Percentiles rank a stretch among this genome's conserved stretches.
Evolutionary conservation across 2,797 vertebrate genomes (phyloP).

Genomic region (Enteromius trimaculatus): DNA sequence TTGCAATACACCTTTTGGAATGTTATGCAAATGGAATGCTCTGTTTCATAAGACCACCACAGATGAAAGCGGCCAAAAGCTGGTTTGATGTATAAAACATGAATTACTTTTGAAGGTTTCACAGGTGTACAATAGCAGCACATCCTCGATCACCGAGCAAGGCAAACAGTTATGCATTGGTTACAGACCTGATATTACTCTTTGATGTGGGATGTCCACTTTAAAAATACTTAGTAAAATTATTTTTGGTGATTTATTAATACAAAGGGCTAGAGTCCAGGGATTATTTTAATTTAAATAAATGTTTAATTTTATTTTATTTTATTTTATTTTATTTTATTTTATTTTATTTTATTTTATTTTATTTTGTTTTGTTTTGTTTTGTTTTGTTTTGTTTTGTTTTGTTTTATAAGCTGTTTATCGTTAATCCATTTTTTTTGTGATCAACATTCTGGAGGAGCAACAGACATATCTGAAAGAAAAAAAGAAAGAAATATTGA

Average conservation of each 20-base stretch:
- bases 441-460: too few species aligned
- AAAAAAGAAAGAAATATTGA: background rate
- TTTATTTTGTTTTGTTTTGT: too few species aligned
- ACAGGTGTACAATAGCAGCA: conserved; percentile 32
- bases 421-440: background rate
- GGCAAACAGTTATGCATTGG: conserved; percentile 11
- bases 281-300: background rate
- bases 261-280: background rate
- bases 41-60: conserved; percentile 25
- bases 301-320: background rate
- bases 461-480: too few species aligned
- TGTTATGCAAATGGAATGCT: conserved; percentile 40
- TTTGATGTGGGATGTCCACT: background rate
- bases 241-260: background rate
- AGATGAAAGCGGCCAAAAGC: conserved; percentile 30
- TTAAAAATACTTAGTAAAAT: background rate
- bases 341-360: too few species aligned
- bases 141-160: conserved; percentile 12
- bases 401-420: too few species aligned
- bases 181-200: conserved; percentile 1
- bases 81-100: conserved; percentile 47
- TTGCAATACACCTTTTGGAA: conserved; percentile 40
- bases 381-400: too few species aligned
- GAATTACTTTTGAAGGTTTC: conserved; percentile 45
- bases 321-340: background rate